Evolutionary conservation across 2,888 invertebrate genomes (phyloP).

Genomic region (Latrodectus hesperus): DNA sequence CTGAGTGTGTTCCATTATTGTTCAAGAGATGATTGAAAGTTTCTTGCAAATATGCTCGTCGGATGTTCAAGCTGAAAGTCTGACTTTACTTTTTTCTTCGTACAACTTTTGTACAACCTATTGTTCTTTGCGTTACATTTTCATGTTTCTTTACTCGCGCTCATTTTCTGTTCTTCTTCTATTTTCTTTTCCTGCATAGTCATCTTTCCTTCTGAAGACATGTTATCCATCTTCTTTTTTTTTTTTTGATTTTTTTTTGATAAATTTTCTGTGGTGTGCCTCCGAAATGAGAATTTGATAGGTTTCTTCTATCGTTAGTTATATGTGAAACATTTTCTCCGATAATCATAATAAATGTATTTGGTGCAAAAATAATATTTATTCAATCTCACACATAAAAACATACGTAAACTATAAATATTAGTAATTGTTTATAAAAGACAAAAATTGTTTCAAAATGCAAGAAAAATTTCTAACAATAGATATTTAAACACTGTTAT

Average conservation of each 20-base stretch:
- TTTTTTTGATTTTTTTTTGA: background rate
- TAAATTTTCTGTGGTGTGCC: slow-evolving; percentile 13
- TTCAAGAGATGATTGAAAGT: slow-evolving; percentile 64
- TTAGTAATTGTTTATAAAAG: too few relatives aligned
- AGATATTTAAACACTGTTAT: too few relatives aligned
- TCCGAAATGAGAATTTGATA: slow-evolving; percentile 18
- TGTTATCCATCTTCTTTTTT: slow-evolving; percentile 37
- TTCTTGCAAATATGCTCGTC: slow-evolving; percentile 36
- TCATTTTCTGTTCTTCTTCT: background rate
- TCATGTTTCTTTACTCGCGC: slow-evolving; percentile 8
- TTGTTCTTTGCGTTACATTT: slow-evolving; percentile 48
- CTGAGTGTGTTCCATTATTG: slow-evolving; percentile 56
- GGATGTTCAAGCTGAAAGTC: slow-evolving; percentile 37
- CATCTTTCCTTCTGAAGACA: slow-evolving; percentile 20
- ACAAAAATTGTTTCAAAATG: too few relatives aligned
- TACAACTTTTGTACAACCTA: slow-evolving; percentile 11
- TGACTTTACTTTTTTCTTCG: slow-evolving; percentile 4
- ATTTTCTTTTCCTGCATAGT: background rate
- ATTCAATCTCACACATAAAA: too few relatives aligned
- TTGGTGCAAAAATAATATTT: too few relatives aligned
- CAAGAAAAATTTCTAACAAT: too few relatives aligned
- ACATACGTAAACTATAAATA: too few relatives aligned
- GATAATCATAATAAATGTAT: too few relatives aligned
- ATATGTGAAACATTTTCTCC: too few relatives aligned
- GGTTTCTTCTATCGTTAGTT: background rate